Conservation (phyloP, 2,113 vertebrate species). For the Cyprinus carpio region DNA sequence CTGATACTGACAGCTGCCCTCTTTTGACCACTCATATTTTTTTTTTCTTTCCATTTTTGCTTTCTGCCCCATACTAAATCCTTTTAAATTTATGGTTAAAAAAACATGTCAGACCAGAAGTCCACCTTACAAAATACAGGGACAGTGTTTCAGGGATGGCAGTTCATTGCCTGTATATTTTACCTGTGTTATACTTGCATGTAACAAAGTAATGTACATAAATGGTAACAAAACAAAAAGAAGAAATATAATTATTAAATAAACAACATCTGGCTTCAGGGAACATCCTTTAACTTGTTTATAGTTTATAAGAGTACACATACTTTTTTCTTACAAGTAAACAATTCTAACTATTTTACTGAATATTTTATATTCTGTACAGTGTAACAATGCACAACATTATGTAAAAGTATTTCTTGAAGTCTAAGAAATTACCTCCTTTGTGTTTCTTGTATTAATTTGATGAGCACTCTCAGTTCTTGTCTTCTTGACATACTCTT, state of each 20-base stretch:
- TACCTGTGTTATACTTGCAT: background rate
- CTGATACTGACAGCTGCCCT: background rate
- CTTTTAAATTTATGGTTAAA: background rate
- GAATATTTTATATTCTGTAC: background rate
- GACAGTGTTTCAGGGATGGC: background rate
- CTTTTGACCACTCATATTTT: background rate
- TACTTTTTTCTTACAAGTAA: background rate
- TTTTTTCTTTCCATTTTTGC: background rate
- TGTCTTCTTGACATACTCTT: background rate
- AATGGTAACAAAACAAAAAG: background rate
- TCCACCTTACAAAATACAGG: background rate
- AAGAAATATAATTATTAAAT: background rate
- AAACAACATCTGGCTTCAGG: background rate
- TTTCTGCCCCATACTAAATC: background rate
- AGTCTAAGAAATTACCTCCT: background rate
- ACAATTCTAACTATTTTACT: background rate
- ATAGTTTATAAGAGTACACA: background rate
- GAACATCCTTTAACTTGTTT: background rate
- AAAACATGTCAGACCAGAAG: background rate
- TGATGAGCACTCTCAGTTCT: background rate
- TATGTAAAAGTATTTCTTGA: background rate
- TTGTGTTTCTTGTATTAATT: background rate
- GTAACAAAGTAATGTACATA: background rate
- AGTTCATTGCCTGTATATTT: background rate
- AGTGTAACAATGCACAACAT: too few species aligned